phyloP scores from a whole-genome alignment of 1,140 invertebrate species.

The Drosophila arawakana region DNA sequence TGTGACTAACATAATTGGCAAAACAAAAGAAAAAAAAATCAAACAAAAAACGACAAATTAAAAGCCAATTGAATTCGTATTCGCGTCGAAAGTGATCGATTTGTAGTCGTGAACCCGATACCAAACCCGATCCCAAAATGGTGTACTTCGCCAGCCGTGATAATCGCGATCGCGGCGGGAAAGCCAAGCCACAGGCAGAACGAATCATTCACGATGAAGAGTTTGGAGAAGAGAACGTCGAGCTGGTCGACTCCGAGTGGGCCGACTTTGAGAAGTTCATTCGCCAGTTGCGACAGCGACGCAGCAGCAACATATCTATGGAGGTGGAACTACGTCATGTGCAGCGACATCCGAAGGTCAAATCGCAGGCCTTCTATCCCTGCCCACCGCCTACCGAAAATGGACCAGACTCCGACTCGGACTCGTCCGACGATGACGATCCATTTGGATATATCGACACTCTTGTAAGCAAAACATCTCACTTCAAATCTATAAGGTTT shows the following conservation, averaged over 20 bases:
- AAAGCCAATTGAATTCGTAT: slow-evolving; percentile 8
- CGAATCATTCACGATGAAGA: slow-evolving; percentile 83
- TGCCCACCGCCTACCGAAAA: slow-evolving; percentile 87
- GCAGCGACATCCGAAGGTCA: slow-evolving; percentile 83
- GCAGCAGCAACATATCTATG: slow-evolving; percentile 86
- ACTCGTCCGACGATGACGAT: slow-evolving; percentile 83
- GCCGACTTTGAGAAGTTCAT: slow-evolving; percentile 84
- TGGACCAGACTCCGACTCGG: slow-evolving; percentile 85
- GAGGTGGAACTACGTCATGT: slow-evolving; percentile 86
- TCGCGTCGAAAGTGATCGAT: slow-evolving; percentile 45
- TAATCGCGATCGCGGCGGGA: slow-evolving; percentile 63
- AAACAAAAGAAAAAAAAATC: slow-evolving; percentile 3
- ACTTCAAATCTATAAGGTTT: slow-evolving; percentile 7
- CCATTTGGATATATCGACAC: slow-evolving; percentile 87
- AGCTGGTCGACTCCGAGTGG: slow-evolving; percentile 84
- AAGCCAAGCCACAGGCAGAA: slow-evolving; percentile 64
- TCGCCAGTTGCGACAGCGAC: slow-evolving; percentile 85
- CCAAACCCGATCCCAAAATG: slow-evolving; percentile 38
- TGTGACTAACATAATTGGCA: slow-evolving; percentile 23
- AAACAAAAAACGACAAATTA: neutral
- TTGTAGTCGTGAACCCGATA: slow-evolving; percentile 3
- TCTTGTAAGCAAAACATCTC: slow-evolving; percentile 85
- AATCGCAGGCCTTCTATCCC: slow-evolving; percentile 88
- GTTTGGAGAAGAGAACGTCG: slow-evolving; percentile 84
- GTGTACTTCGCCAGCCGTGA: slow-evolving; percentile 73